phyloP scores from a whole-genome alignment of 92 coral and sea anemone genomes.

The Hydrozoanthus gracilis region DNA sequence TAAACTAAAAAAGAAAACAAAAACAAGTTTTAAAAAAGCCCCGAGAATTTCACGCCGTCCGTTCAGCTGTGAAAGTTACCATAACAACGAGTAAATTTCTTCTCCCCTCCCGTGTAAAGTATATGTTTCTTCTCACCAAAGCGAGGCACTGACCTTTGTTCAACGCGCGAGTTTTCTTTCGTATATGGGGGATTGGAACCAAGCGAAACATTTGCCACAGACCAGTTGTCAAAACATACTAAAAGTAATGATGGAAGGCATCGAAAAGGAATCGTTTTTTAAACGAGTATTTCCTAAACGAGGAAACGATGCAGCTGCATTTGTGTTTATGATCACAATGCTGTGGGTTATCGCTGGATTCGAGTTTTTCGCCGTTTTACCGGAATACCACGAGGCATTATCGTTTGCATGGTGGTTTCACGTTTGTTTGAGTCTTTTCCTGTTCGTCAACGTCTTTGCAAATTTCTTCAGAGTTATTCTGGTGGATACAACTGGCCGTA shows the following conservation, averaged over 20 bases:
- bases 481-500: slow-evolving; percentile 87
- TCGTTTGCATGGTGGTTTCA: slow-evolving; percentile 80
- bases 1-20: too few species aligned
- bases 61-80: too few species aligned
- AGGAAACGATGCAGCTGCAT: slow-evolving; percentile 85
- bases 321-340: slow-evolving; percentile 79
- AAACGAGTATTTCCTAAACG: slow-evolving; percentile 75
- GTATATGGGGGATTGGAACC: too few species aligned
- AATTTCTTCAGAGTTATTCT: slow-evolving; percentile 84
- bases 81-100: too few species aligned
- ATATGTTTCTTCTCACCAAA: too few species aligned
- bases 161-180: neutral
- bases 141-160: too few species aligned
- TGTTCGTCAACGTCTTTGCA: slow-evolving; percentile 91
- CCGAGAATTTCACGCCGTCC: too few species aligned
- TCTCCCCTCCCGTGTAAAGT: too few species aligned
- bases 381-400: slow-evolving; percentile 82
- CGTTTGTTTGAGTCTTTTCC: slow-evolving; percentile 75
- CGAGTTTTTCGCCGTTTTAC: slow-evolving; percentile 87
- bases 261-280: slow-evolving; percentile 32
- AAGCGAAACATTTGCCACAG: too few species aligned
- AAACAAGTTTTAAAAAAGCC: too few species aligned
- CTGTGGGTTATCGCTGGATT: slow-evolving; percentile 80
- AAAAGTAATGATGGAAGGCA: slow-evolving; percentile 8
- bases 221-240: neutral